Evolutionary conservation across 2,113 vertebrate species (phyloP), one percentile per base, ranked within the genome.

Genomic region (Sebastes fasciatus): DNA sequence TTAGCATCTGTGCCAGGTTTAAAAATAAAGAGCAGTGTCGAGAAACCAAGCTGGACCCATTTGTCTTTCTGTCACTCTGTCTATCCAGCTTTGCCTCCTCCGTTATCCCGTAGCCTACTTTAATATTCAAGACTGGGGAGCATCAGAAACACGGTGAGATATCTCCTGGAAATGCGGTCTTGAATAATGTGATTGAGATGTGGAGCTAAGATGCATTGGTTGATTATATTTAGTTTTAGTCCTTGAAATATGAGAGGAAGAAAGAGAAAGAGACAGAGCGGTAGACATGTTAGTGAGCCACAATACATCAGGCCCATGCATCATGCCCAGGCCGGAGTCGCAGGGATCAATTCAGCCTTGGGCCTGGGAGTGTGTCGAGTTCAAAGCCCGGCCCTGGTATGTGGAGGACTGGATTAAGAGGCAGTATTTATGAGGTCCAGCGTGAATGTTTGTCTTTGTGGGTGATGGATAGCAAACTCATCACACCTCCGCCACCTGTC

Each of bases 21-120:
- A 96, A 97, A 95, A 96, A 96, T 96, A 96, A 96, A 91, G 91
- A 96, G 92, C 92, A 93, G 93, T 83, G 92, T 95, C 91, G 89
- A 88, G 90, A 93, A 95, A 89, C 78, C 88, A 86, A 93, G 92
- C 85, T 90, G 92, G 89, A 91, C 8, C 91, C 92, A 92, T 95
- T 95, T 94, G 94, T 96, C 93, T 94, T 94, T 90, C 90, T 92
- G 91, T 93, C 93, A 91, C 84, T 89, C 91, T 87, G 75, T 91
- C 92, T 92, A 87, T 93, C 91, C 82, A 45, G 70, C 71, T 58
- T 51, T 82, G 82, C 80, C 86, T 91, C 81, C 84, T 79, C 51
- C 66, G 70, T 60, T 89, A 88, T 84, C 66, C 88, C 72, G 43
- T 84, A 92, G 85, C 92, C 93, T 90, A 88, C 88, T 93, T 93